Evolutionary conservation across 2,797 vertebrate species (phyloP).

Genomic region (Trachops cirrhosus): DNA sequence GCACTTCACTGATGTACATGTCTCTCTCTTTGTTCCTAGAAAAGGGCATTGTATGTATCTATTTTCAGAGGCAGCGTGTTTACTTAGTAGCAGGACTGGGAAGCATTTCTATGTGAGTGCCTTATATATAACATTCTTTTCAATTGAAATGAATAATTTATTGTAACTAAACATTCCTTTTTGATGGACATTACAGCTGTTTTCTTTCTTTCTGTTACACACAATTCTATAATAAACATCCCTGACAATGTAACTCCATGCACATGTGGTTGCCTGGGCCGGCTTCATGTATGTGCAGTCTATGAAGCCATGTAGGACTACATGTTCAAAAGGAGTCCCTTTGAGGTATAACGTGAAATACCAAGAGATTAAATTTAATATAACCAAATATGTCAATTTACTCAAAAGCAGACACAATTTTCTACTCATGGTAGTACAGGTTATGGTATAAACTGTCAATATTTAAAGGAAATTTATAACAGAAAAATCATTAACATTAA

Average conservation of each 20-base stretch:
- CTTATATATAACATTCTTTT: background rate
- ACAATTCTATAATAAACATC: background rate
- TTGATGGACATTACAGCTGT: background rate
- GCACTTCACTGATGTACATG: background rate
- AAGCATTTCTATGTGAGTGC: background rate
- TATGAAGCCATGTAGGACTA: background rate
- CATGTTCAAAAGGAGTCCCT: background rate
- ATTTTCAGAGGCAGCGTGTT: background rate
- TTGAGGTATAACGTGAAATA: background rate
- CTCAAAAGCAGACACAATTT: background rate
- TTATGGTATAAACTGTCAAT: background rate
- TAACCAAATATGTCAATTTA: background rate
- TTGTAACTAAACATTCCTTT: background rate
- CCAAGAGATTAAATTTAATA: background rate
- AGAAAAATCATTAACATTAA: background rate
- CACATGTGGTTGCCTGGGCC: rapidly evolving
- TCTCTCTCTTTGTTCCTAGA: background rate
- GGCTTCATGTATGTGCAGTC: background rate
- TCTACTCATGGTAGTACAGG: background rate
- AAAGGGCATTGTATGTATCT: background rate
- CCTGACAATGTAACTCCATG: background rate
- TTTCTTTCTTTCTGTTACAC: background rate
- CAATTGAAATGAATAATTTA: background rate
- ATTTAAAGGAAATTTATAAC: background rate
- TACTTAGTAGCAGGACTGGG: background rate